A percentile compares a stretch with the other conserved stretches of the same genome.
Evolutionary conservation across 2,888 invertebrate genomes (phyloP).

Genomic region (Frankliniella intonsa): DNA sequence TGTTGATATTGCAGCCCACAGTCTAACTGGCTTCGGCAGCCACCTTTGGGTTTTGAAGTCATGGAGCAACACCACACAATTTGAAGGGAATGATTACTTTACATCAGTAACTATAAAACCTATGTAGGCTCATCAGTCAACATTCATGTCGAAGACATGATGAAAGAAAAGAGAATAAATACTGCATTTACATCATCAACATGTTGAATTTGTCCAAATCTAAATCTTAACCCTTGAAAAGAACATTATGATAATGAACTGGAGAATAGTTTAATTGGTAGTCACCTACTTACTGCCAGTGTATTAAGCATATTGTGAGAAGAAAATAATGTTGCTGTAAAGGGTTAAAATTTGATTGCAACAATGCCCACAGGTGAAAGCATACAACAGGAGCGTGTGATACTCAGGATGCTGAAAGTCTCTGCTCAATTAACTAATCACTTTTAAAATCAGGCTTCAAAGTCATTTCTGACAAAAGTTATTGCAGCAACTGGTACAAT

Average conservation of each 20-base stretch:
- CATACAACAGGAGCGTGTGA: background rate
- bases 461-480: background rate
- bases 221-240: background rate
- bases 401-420: background rate
- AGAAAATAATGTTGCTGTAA: background rate
- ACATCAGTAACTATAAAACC: background rate
- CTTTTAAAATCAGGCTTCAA: background rate
- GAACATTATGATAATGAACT: background rate
- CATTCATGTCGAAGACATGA: background rate
- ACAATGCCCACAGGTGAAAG: background rate
- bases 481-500: background rate
- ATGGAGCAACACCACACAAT: background rate
- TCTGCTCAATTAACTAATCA: background rate
- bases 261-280: too few relatives aligned
- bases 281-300: too few relatives aligned
- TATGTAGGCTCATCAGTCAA: background rate
- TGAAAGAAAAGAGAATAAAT: background rate
- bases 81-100: background rate
- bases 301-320: background rate
- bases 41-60: background rate
- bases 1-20: background rate
- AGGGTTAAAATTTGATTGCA: background rate
- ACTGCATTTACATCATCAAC: background rate
- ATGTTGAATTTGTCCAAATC: background rate
- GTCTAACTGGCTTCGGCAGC: background rate